Percentiles rank a stretch among this genome's conserved stretches.
Conservation (phyloP, 2,113 vertebrate species). For the Labeo catla region DNA sequence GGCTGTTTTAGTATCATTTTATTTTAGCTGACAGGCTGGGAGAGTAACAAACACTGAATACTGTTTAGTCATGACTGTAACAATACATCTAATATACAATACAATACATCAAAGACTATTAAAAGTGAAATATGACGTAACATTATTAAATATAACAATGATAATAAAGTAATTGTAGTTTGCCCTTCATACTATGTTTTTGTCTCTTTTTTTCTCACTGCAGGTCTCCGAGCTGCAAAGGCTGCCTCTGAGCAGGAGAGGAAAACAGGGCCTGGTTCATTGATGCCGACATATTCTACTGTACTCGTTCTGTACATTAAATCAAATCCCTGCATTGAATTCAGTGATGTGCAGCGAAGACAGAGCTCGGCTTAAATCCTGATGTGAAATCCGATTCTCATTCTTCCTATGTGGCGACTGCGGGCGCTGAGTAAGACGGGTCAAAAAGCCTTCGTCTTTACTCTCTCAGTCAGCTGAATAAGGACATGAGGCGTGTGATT, state of each 20-base stretch:
- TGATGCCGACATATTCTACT: conserved; percentile 55
- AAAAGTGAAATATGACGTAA: too few species aligned
- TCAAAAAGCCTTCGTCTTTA: not conserved
- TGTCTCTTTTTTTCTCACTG: not conserved
- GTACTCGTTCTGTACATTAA: conserved; percentile 54
- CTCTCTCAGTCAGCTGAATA: conserved; percentile 23
- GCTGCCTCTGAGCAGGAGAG: too few species aligned
- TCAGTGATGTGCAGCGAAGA: not conserved
- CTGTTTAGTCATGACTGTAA: too few species aligned
- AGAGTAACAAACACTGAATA: not conserved
- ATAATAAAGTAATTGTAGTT: not conserved
- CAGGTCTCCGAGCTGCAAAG: not conserved
- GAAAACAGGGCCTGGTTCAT: not conserved
- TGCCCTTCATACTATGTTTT: not conserved
- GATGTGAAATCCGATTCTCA: conserved; percentile 27
- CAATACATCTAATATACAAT: too few species aligned
- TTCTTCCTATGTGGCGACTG: not conserved
- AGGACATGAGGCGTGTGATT: conserved; percentile 37
- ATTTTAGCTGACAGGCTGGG: not conserved
- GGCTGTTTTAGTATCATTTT: not conserved
- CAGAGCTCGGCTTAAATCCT: not conserved
- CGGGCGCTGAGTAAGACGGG: not conserved
- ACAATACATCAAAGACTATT: too few species aligned
- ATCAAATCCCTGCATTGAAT: conserved; percentile 11
- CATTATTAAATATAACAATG: not conserved